Conservation (phyloP, 1,140 invertebrate species). For the Listronotus oregonensis region DNA sequence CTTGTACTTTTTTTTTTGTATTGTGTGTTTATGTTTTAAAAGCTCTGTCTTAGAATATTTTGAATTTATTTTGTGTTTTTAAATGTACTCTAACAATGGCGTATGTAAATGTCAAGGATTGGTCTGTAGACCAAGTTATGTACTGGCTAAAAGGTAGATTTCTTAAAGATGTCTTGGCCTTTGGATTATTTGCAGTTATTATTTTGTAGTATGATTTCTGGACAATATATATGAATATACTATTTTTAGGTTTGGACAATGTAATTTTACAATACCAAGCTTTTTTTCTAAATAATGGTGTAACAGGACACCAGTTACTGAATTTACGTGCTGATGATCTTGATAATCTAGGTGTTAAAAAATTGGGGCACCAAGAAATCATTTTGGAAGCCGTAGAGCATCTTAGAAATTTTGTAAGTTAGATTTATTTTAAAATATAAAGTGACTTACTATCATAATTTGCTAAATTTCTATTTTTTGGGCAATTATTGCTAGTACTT, state of each 20-base stretch:
- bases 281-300: conserved; percentile 77
- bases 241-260: conserved; percentile 76
- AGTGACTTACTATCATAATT: too few relatives aligned
- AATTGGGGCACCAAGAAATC: conserved; percentile 91
- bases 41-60: background rate
- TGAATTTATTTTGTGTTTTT: background rate
- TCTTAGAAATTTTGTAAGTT: conserved; percentile 82
- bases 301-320: conserved; percentile 82
- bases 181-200: background rate
- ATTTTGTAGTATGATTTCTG: background rate
- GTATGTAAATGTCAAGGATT: conserved; percentile 88
- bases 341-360: conserved; percentile 80
- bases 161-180: conserved; percentile 8
- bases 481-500: too few relatives aligned
- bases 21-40: background rate
- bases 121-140: conserved; percentile 90
- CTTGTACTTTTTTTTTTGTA: background rate
- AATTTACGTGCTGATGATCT: conserved; percentile 84
- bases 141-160: conserved; percentile 86
- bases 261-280: conserved; percentile 80
- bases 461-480: too few relatives aligned
- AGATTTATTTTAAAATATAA: too few relatives aligned
- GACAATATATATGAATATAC: conserved; percentile 11
- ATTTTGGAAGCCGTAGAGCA: conserved; percentile 89
- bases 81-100: conserved; percentile 62